These are phyloP conservation scores for Patella pellucida DNA, from an alignment of 2,888 invertebrate genomes.

Conservation along the genomic window DNA sequence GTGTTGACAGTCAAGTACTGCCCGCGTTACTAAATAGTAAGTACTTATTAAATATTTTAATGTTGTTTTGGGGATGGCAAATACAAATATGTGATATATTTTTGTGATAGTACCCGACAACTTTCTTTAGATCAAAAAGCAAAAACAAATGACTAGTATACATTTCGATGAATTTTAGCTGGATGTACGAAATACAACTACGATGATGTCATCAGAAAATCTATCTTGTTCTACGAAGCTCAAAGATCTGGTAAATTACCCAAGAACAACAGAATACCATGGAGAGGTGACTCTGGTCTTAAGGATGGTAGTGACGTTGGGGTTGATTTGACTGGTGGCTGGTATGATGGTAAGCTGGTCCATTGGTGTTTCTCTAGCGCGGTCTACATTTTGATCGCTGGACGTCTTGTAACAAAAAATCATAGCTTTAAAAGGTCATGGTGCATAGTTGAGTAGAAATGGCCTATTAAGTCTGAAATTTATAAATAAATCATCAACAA, in stretches of 20 bases:
- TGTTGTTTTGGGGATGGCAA: too few relatives aligned
- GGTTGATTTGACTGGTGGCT: constrained; percentile 66
- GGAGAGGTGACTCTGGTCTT: constrained; percentile 64
- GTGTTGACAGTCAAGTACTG: constrained; percentile 27
- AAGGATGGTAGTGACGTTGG: constrained; percentile 57
- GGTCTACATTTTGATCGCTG: too few relatives aligned
- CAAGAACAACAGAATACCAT: constrained; percentile 57
- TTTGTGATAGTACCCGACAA: too few relatives aligned
- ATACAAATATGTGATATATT: too few relatives aligned
- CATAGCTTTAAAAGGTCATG: too few relatives aligned
- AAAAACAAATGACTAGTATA: neutral
- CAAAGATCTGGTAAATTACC: constrained; percentile 66
- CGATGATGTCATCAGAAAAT: constrained; percentile 56
- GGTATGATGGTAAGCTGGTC: constrained; percentile 62
- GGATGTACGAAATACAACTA: constrained; percentile 47
- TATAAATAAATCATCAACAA: too few relatives aligned
- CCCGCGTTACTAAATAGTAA: constrained; percentile 27
- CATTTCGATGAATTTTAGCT: neutral
- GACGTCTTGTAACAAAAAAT: too few relatives aligned
- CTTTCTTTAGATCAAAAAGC: too few relatives aligned
- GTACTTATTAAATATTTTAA: neutral
- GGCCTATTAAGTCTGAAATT: too few relatives aligned
- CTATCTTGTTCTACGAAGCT: constrained; percentile 67
- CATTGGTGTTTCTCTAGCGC: too few relatives aligned
- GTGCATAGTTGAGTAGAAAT: too few relatives aligned